Evolutionary conservation across 2,113 vertebrate genomes (phyloP), one percentile per base, ranked within the genome.

Genomic region (Mirounga angustirostris): DNA sequence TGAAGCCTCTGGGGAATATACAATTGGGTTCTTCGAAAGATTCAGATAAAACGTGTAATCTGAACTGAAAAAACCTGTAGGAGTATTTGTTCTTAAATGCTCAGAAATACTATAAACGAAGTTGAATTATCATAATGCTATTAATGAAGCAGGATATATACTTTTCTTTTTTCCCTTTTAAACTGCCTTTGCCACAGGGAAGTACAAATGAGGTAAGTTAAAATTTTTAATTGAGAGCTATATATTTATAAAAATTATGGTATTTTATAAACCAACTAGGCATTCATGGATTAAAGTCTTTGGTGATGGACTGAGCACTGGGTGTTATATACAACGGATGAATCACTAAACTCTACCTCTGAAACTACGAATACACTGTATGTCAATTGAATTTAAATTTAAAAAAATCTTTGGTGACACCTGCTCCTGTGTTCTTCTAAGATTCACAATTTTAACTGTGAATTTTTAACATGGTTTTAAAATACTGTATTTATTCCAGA

Each of bases 171-270:
- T 36, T 93, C 63, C 81, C 97, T 97, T 98, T 93, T 40, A 93
- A 98, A 96, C 86, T 98, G 98, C 97, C 98, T 98, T 97, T 98
- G 98, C 98, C 89, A 97, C 98, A 99, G 99, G 99, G 99, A 98
- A 99, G 99, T 99, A 99, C 99, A 0, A 99, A 99, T 46, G 99
- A 99, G 99, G 99, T 99, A 99, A 99, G 99, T 98, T 97, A 8
- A 94, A 19, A 89, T 97, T 95, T 95, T 40, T 12, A 97, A 94
- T 93, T 94, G 97, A 96, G 36, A 96, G 59, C 43, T 95, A 50
- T 59, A 2, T 93, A 90, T 95, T 96, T 88, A 15, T 92, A 96
- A 97, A 95, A 15, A 93, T 40, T 19, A 54, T 87, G 12, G 21
- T 86, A 56, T 56, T 83, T 92, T 96, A 85, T 69, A 91, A 97